Percentiles rank a stretch among this genome's conserved stretches.
Evolutionary conservation across 2,113 vertebrate genomes (phyloP).

Genomic region (Potamarius usumacintae): DNA sequence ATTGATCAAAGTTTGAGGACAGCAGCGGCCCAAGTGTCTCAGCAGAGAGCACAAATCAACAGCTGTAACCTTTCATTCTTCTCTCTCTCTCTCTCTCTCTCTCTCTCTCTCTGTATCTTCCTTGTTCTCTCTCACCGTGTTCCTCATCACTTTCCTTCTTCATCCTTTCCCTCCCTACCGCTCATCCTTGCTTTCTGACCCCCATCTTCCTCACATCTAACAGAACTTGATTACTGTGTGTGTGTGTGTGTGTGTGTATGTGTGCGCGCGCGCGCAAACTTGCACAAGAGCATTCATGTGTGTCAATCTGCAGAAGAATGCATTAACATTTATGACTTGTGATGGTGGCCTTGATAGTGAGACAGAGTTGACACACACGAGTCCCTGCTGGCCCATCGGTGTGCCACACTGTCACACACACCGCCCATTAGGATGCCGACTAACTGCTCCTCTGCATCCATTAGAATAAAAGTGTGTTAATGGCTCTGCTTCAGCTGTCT

Average conservation of each 20-base stretch:
- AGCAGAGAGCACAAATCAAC: slow-evolving; percentile 41
- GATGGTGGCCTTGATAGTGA: slow-evolving; percentile 58
- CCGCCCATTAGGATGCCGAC: slow-evolving; percentile 47
- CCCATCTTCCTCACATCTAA: slow-evolving; percentile 33
- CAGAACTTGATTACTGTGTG: slow-evolving; percentile 42
- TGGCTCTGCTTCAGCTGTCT: slow-evolving; percentile 49
- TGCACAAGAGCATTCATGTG: slow-evolving; percentile 17
- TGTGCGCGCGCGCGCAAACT: slow-evolving; percentile 24
- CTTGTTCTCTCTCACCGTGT: not conserved
- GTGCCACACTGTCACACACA: slow-evolving; percentile 42
- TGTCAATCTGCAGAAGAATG: slow-evolving; percentile 54
- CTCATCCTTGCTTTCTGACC: slow-evolving; percentile 20
- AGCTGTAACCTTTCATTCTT: slow-evolving; percentile 49
- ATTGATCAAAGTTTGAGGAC: slow-evolving; percentile 50
- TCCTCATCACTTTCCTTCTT: slow-evolving; percentile 14
- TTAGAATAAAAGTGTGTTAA: slow-evolving; percentile 60
- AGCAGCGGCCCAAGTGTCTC: slow-evolving; percentile 42
- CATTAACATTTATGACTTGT: slow-evolving; percentile 60
- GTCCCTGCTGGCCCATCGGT: slow-evolving; percentile 46
- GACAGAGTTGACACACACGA: slow-evolving; percentile 50
- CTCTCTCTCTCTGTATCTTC: slow-evolving; percentile 25
- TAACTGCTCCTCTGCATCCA: slow-evolving; percentile 47
- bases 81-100: slow-evolving; percentile 10
- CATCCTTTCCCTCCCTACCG: slow-evolving; percentile 5
- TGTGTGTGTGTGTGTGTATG: slow-evolving; percentile 45